These are phyloP conservation scores for Lagopus muta DNA, from an alignment of 2,113 vertebrate species.

Conservation along the genomic window DNA sequence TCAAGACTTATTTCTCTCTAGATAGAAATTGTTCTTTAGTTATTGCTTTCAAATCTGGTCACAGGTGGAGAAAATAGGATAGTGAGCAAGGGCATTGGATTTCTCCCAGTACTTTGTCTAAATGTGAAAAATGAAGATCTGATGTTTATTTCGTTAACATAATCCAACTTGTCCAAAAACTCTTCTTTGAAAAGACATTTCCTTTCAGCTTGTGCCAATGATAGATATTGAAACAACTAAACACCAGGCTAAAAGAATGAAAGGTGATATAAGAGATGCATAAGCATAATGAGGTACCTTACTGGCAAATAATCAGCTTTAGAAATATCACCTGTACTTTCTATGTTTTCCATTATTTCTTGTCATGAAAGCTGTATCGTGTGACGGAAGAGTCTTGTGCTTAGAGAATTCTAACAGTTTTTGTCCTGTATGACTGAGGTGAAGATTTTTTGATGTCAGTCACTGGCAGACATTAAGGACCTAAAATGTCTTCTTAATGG, in stretches of 20 bases:
- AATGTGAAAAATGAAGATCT: not conserved
- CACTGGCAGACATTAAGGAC: not conserved
- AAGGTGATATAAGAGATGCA: not conserved
- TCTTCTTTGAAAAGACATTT: not conserved
- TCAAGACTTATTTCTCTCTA: not conserved
- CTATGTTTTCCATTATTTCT: not conserved
- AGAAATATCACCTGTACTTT: not conserved
- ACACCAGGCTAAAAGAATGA: not conserved
- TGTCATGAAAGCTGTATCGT: not conserved
- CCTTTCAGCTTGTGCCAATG: conserved; percentile 8
- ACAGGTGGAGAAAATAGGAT: not conserved
- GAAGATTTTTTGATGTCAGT: not conserved
- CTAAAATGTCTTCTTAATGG: not conserved
- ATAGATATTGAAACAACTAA: not conserved
- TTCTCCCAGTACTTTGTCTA: not conserved
- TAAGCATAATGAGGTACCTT: not conserved
- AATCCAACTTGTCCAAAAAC: not conserved
- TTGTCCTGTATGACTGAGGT: not conserved
- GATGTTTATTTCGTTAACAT: not conserved
- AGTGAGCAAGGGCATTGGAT: not conserved
- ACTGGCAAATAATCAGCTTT: not conserved
- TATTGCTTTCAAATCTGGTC: not conserved
- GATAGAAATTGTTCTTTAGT: not conserved
- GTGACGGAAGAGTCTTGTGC: not conserved
- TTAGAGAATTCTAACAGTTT: not conserved